Evolutionary conservation across 2,888 invertebrate genomes (phyloP).

Genomic region (Branchipolynoe longqiensis): DNA sequence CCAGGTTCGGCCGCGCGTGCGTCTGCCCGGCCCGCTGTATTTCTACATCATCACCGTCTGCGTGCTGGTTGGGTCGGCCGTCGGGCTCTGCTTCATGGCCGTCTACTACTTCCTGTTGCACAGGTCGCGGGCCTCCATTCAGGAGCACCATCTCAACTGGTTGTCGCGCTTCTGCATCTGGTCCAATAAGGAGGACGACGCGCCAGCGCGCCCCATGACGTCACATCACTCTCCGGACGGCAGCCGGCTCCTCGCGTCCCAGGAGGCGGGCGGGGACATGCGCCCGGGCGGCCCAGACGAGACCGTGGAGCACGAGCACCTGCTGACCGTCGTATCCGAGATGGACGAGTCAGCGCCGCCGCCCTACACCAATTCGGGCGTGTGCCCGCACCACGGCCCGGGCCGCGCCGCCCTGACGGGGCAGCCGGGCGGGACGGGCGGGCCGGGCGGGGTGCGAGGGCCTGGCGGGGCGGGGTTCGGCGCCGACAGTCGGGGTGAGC

Average conservation of each 20-base stretch:
- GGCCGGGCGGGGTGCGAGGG: not conserved
- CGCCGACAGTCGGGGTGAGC: not conserved
- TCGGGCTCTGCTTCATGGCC: slow-evolving; percentile 60
- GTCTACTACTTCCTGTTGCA: slow-evolving; percentile 64
- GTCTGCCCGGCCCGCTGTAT: slow-evolving; percentile 55
- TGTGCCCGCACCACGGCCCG: slow-evolving; percentile 25
- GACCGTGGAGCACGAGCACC: slow-evolving; percentile 37
- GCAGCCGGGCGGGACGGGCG: not conserved
- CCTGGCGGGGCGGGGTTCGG: not conserved
- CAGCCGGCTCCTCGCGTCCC: slow-evolving; percentile 8
- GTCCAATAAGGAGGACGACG: slow-evolving; percentile 51
- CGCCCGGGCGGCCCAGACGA: not conserved
- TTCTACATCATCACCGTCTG: slow-evolving; percentile 49
- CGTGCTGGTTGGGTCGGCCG: slow-evolving; percentile 59
- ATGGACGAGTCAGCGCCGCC: slow-evolving; percentile 29
- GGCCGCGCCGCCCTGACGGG: not conserved
- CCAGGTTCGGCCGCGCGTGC: not conserved
- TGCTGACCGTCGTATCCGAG: slow-evolving; percentile 24
- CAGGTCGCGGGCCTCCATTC: slow-evolving; percentile 56
- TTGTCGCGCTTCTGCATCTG: slow-evolving; percentile 59
- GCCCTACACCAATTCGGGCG: not conserved
- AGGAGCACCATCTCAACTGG: slow-evolving; percentile 61
- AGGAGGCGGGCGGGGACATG: slow-evolving; percentile 13
- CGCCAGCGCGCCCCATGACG: slow-evolving; percentile 31
- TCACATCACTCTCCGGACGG: slow-evolving; percentile 39